Percentiles rank a stretch among this genome's conserved stretches.
Evolutionary conservation across 2,888 invertebrate species (phyloP).

Genomic region (Muscina levida): DNA sequence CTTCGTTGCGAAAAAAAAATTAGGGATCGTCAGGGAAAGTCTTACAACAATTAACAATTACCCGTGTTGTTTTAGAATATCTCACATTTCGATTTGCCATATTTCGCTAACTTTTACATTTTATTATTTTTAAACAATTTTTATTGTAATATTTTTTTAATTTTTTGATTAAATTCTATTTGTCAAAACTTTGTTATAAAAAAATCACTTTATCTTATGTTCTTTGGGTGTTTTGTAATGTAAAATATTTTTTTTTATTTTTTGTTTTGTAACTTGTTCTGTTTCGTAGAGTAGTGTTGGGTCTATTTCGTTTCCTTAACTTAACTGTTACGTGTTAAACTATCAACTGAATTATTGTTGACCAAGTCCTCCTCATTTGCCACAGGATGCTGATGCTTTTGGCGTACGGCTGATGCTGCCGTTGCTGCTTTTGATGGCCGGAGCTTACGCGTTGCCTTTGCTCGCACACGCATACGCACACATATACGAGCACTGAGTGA

Average conservation of each 20-base stretch:
- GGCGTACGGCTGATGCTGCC: constrained; percentile 14
- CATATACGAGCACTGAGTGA: not conserved
- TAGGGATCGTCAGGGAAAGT: no score
- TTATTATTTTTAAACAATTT: not conserved
- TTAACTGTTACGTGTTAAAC: constrained; percentile 62
- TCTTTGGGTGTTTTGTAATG: constrained; percentile 1
- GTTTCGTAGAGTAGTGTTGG: not conserved
- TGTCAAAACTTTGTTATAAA: constrained; percentile 1
- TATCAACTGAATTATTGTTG: constrained; percentile 64
- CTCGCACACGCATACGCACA: no score
- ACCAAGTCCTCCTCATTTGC: constrained; percentile 61
- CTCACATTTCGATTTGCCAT: no score
- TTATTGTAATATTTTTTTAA: not conserved
- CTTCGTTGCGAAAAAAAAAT: not conserved
- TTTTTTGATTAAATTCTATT: constrained; percentile 7
- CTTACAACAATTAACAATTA: no score
- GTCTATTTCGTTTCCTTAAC: constrained; percentile 33
- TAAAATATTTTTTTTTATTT: not conserved
- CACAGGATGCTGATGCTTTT: constrained; percentile 58
- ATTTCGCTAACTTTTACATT: not conserved
- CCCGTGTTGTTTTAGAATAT: no score
- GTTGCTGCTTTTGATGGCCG: no score
- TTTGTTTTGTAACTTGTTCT: not conserved
- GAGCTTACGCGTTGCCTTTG: not conserved
- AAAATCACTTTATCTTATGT: constrained; percentile 8